Evolutionary conservation across 2,797 vertebrate species (phyloP), one percentile per base, ranked within the genome.

Genomic region (Arrhamphus sclerolepis): DNA sequence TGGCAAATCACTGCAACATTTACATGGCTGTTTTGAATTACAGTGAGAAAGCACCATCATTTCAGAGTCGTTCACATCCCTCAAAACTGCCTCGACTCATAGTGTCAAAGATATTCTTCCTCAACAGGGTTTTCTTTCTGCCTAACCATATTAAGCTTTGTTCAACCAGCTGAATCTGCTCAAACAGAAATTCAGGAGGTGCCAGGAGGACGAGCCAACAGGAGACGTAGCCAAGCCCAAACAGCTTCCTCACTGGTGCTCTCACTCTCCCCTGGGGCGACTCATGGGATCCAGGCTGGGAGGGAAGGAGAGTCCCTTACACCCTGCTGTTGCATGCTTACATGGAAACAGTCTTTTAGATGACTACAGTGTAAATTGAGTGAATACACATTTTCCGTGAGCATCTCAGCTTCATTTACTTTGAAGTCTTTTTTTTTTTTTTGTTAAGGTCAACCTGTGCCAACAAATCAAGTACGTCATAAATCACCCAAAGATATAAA

Each of bases 191-290:
- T 52, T 66, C 29, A 60, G 56, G 66, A 50, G 60, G 53, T 61
- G 62, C 22, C 29, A 22, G 26, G 67, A 67, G 77, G 75, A 75
- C 76, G 63, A 75, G 70, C 71, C 67, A 72, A 60, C 78, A 75
- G 58, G 76, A 68, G 68, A 60, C 38, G 56, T 42, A 85, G 75
- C 78, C 81, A 76, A 77, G 59, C 54, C 56, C 58, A 48, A 79
- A 72, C 79, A 62, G 72, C 48, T 62, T 77, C 72, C 66, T 81
- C 67, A 53, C 68, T 55, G 75, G 50, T 65, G 78, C 71, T 75
- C 69, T 84, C 74, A 40, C 59, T 77, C 40, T 56, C 58, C 75
- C 79, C 70, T 13, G 46, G 46, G 78, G 85, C 60, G 71, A 61
- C 72, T 50, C 53, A 56, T 62, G 82, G 72, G 82, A 85, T 54